Evolutionary conservation across 2,797 vertebrate species (phyloP), one percentile per base, ranked within the genome.

Genomic region (Lepus oiostolus): DNA sequence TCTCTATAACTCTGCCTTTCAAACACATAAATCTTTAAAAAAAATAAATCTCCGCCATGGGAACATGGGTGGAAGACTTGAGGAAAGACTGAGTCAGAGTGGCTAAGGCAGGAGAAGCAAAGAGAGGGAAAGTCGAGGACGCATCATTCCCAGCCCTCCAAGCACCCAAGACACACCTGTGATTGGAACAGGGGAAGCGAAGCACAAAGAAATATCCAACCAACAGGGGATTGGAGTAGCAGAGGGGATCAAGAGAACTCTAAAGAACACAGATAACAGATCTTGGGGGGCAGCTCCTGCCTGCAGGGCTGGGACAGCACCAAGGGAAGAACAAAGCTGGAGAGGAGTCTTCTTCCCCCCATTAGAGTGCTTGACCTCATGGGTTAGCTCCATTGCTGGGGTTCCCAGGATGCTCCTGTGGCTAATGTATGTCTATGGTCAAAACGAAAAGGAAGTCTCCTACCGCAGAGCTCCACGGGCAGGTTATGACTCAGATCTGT

Each of bases 361-460:
- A 32, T 24, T 2, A 12, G 26, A 79, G 26, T 38, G 35, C 26
- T n/a, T 38, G 38, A 52, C 24, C 12, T 67, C 1, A 0, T 4
- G 35, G 67, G 17, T 88, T 52, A 32, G 1, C 12, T 67, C 16
- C 28, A 26, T 35, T 79, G 86, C 62, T 14, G 7, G 6, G 47
- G 38, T 82, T 87, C 90, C 62, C 30, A 16, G 72, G 30, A 58
- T 47, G 42, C 0, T 63, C 32, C 6, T 76, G 32, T 63, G 11
- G 85, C 14, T 67, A 87, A 32, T 32, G 35, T 32, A 52, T 67
- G 50, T 82, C 82, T 42, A 7, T 47, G 84, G 85, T 67, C 60
- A 88, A 52, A 85, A 35, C 42, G 38, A 79, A 71, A 93, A 63
- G 1, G 19, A 75, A 47, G 47, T 4, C 0, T 71, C 50, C 77